These are phyloP conservation scores for Yponomeuta sedellus DNA, from an alignment of 2,888 invertebrate genomes.

Conservation along the genomic window DNA sequence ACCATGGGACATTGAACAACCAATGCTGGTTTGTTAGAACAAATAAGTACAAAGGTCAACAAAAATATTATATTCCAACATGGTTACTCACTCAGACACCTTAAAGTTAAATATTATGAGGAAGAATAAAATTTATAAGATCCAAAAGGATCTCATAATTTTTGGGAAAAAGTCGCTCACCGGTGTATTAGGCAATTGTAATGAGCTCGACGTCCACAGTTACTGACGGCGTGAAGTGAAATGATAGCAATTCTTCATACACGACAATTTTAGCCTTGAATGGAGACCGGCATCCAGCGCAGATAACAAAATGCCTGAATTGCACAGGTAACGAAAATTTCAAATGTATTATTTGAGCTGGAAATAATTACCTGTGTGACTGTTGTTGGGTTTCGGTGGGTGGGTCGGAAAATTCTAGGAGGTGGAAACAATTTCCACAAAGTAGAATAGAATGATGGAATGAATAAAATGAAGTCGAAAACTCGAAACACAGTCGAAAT, in stretches of 20 bases:
- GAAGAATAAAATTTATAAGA: too few species aligned
- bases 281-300: not conserved
- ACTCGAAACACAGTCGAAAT: too few species aligned
- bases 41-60: slow-evolving; percentile 11
- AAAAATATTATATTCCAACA: not conserved
- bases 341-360: too few species aligned
- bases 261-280: not conserved
- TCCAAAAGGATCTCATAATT: too few species aligned
- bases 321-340: not conserved
- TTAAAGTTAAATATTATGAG: not conserved
- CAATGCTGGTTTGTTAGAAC: slow-evolving; percentile 4
- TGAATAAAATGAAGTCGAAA: too few species aligned
- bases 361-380: too few species aligned
- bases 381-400: too few species aligned
- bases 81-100: not conserved
- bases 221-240: not conserved
- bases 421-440: too few species aligned
- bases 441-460: too few species aligned
- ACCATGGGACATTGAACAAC: slow-evolving; percentile 6
- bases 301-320: not conserved
- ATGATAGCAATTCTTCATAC: not conserved
- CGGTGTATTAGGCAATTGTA: not conserved
- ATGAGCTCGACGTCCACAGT: not conserved
- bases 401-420: too few species aligned
- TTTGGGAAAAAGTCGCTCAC: not conserved